These are phyloP conservation scores for Eupithecia tripunctaria DNA, from an alignment of 2,888 invertebrate genomes.

Conservation along the genomic window DNA sequence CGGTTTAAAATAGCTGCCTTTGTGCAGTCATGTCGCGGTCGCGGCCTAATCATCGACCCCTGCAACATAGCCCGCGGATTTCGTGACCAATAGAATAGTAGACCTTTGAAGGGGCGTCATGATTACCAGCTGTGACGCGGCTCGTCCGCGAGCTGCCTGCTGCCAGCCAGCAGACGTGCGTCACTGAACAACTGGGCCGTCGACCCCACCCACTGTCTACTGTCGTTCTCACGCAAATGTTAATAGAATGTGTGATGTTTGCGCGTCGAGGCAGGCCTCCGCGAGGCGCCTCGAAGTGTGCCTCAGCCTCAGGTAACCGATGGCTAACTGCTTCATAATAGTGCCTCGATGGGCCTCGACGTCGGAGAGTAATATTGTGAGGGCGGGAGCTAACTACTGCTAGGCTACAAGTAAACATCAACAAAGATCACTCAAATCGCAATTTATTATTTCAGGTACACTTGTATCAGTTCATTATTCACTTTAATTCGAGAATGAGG, in stretches of 20 bases:
- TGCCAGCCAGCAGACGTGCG: neutral
- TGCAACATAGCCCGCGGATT: too few relatives aligned
- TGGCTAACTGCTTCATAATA: too few relatives aligned
- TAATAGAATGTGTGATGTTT: too few relatives aligned
- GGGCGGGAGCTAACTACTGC: neutral
- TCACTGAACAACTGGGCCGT: neutral
- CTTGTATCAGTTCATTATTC: neutral
- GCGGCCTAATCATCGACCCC: too few relatives aligned
- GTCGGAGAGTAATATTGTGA: neutral
- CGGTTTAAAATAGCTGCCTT: neutral
- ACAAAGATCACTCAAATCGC: neutral
- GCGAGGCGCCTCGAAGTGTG: neutral
- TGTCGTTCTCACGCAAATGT: neutral
- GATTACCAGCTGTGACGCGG: neutral
- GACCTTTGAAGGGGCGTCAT: neutral
- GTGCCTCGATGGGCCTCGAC: too few relatives aligned
- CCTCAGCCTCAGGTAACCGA: too few relatives aligned
- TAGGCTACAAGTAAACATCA: conserved; percentile 5
- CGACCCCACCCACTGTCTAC: neutral
- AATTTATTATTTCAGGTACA: neutral
- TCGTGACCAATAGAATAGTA: too few relatives aligned
- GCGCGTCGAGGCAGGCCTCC: neutral
- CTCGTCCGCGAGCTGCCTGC: neutral
- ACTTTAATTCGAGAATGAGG: neutral
- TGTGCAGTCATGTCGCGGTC: neutral